A percentile compares a stretch with the other conserved stretches of the same genome.
These are phyloP conservation scores for Fragum fragum DNA, from an alignment of 2,888 invertebrate genomes.

Conservation along the genomic window DNA sequence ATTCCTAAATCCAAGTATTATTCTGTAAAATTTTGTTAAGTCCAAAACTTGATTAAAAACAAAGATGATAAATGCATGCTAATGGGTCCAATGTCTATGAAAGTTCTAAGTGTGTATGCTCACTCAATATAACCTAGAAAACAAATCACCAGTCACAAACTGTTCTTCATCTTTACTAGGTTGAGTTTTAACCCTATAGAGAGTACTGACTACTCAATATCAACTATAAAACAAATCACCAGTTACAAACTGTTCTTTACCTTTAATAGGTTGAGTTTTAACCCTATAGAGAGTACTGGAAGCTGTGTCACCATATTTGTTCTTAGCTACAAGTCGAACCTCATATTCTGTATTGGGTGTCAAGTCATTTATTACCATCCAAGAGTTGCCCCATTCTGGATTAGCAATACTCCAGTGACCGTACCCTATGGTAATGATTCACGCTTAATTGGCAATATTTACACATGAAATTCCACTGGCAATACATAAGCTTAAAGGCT, in stretches of 20 bases:
- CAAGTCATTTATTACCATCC: constrained; percentile 75
- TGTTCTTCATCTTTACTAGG: constrained; percentile 56
- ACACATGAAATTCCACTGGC: constrained; percentile 1
- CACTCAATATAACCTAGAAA: background rate
- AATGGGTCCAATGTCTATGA: too few species aligned
- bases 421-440: constrained; percentile 66
- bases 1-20: too few species aligned
- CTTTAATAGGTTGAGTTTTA: constrained; percentile 66
- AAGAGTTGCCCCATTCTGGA: constrained; percentile 73
- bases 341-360: constrained; percentile 74
- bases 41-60: too few species aligned
- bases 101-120: too few species aligned
- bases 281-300: constrained; percentile 72
- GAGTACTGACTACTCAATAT: too few species aligned
- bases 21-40: too few species aligned
- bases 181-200: constrained; percentile 69
- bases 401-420: constrained; percentile 71
- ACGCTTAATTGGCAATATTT: background rate
- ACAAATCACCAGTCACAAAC: background rate
- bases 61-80: too few species aligned
- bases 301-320: constrained; percentile 77
- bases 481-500: too few species aligned
- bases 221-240: too few species aligned
- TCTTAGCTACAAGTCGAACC: constrained; percentile 76
- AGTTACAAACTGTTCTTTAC: constrained; percentile 42